phyloP scores from a whole-genome alignment of 2,888 invertebrate genomes.

The Tromatobia lineatoria region DNA sequence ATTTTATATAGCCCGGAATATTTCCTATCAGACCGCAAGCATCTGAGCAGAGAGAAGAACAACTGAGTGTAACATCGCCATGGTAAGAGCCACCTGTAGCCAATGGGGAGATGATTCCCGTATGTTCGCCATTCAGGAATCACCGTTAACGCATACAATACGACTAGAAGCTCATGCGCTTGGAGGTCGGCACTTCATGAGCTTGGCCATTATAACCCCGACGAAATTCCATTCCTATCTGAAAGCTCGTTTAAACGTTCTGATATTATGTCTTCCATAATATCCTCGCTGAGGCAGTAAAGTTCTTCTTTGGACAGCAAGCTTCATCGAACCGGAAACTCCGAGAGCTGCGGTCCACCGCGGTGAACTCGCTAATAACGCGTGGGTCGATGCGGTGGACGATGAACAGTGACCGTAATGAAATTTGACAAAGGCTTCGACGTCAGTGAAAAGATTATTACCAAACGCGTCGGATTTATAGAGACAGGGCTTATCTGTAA shows the following conservation, averaged over 20 bases:
- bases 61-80: constrained; percentile 39
- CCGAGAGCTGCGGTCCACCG: neutral
- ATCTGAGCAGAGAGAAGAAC: constrained; percentile 26
- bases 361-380: constrained; percentile 8
- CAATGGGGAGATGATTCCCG: constrained; percentile 35
- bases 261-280: neutral
- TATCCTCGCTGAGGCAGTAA: neutral
- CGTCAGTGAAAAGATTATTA: constrained; percentile 3
- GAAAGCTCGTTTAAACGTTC: neutral
- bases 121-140: constrained; percentile 13
- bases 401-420: constrained; percentile 2
- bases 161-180: constrained; percentile 1
- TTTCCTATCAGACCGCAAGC: constrained; percentile 25
- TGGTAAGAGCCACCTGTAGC: constrained; percentile 64
- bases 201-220: constrained; percentile 23
- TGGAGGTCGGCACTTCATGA: neutral
- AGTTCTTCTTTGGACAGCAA: neutral
- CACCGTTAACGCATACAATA: constrained; percentile 53
- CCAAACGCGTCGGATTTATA: neutral
- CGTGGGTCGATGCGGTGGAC: neutral
- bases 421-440: neutral
- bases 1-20: neutral
- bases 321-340: neutral
- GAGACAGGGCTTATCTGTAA: neutral
- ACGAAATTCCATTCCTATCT: constrained; percentile 15